Evolutionary conservation across 1,140 invertebrate genomes (phyloP).

Genomic region (Saccostrea echinata): DNA sequence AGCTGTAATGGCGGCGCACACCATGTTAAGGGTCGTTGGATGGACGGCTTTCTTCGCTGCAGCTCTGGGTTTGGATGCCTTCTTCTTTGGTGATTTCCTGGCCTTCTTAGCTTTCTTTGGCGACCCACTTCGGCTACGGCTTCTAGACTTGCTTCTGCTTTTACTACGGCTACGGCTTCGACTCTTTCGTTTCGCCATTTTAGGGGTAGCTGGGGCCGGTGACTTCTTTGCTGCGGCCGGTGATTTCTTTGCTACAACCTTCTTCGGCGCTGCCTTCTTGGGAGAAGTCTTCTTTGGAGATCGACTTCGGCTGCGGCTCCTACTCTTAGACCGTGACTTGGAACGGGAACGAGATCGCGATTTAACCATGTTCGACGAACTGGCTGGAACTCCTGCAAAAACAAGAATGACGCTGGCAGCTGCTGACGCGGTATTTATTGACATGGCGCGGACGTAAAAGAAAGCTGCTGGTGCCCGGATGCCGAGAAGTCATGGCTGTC

Average conservation of each 20-base stretch:
- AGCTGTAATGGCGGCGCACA: slow-evolving; percentile 55
- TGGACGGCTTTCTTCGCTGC: slow-evolving; percentile 2
- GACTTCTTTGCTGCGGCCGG: neutral
- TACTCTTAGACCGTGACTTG: slow-evolving; percentile 10
- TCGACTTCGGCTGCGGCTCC: neutral
- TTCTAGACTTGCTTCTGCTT: slow-evolving; percentile 35
- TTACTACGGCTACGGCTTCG: slow-evolving; percentile 20
- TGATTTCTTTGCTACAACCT: slow-evolving; percentile 1
- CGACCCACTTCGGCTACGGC: neutral
- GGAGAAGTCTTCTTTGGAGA: slow-evolving; percentile 32
- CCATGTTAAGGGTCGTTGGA: slow-evolving; percentile 54
- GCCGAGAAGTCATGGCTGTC: neutral
- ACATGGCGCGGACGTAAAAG: slow-evolving; percentile 41
- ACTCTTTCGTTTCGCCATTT: neutral
- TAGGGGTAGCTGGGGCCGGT: neutral
- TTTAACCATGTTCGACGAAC: neutral
- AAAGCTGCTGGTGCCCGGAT: slow-evolving; percentile 20
- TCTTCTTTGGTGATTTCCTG: slow-evolving; percentile 40
- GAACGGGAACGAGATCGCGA: slow-evolving; percentile 37
- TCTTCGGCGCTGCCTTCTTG: slow-evolving; percentile 15
- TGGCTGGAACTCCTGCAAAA: neutral
- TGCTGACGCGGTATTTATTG: slow-evolving; percentile 14
- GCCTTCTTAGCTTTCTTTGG: slow-evolving; percentile 32
- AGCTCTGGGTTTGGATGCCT: slow-evolving; percentile 16
- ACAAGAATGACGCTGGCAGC: slow-evolving; percentile 44